Conservation (phyloP, 1,140 invertebrate genomes). For the Odontomachus brunneus region DNA sequence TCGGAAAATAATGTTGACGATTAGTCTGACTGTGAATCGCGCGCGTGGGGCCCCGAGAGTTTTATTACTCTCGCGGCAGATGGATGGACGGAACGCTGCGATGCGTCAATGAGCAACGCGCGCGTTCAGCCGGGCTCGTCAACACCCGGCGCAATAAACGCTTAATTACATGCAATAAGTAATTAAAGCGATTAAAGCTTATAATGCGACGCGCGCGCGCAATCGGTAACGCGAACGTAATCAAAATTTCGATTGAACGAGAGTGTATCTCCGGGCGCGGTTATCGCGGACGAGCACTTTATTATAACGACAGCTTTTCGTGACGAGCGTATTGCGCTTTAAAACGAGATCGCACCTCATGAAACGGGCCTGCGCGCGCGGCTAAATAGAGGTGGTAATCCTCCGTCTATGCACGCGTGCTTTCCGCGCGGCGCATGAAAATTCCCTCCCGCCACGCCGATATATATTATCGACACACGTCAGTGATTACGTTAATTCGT, state of each 20-base stretch:
- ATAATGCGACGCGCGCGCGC: conserved; percentile 69
- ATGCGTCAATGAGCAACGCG: conserved; percentile 54
- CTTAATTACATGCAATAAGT: conserved; percentile 75
- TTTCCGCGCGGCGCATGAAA: no score
- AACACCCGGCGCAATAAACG: conserved; percentile 70
- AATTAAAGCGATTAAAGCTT: conserved; percentile 76
- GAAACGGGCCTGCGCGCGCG: background rate
- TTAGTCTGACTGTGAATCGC: conserved; percentile 72
- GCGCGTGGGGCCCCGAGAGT: conserved; percentile 56
- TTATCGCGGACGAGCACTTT: conserved; percentile 36
- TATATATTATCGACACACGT: conserved; percentile 36
- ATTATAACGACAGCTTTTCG: conserved; percentile 53
- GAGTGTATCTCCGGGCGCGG: conserved; percentile 34
- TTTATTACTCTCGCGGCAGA: conserved; percentile 60
- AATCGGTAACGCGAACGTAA: conserved; percentile 67
- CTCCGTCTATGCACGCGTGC: no score
- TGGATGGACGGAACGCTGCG: conserved; percentile 12
- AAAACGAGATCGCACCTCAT: conserved; percentile 22
- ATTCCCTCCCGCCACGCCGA: no score
- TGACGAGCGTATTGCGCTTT: conserved; percentile 38
- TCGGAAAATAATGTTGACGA: conserved; percentile 68
- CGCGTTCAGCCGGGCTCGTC: conserved; percentile 53
- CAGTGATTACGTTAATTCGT: conserved; percentile 36
- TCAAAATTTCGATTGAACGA: conserved; percentile 64
- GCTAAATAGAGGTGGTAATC: no score